Evolutionary conservation across 2,888 invertebrate species (phyloP).

Genomic region (Tricholauxania praeusta): DNA sequence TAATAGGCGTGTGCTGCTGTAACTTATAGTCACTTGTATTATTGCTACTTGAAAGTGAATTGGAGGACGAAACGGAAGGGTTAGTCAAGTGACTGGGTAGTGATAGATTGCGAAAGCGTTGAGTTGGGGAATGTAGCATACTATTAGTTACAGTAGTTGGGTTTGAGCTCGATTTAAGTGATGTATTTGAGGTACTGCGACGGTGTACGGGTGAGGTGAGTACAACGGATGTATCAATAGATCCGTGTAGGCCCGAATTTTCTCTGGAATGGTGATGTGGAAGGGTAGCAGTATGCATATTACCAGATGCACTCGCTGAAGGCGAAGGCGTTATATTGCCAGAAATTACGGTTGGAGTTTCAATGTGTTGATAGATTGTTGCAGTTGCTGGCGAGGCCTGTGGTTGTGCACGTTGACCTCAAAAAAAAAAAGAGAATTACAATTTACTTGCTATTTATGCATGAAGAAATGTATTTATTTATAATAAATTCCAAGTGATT

Average conservation of each 20-base stretch:
- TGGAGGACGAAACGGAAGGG: constrained; percentile 49
- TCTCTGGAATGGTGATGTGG: constrained; percentile 44
- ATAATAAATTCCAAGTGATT: not conserved
- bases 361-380: constrained; percentile 64
- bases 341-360: constrained; percentile 53
- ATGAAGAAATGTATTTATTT: not conserved
- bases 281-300: constrained; percentile 8
- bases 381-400: constrained; percentile 67
- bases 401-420: constrained; percentile 68
- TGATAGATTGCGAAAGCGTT: constrained; percentile 66
- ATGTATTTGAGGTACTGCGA: constrained; percentile 62
- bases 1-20: constrained; percentile 62
- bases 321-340: constrained; percentile 27
- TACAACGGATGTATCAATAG: constrained; percentile 52
- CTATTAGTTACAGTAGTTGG: constrained; percentile 13
- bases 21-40: constrained; percentile 51
- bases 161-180: constrained; percentile 48
- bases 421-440: not conserved
- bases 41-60: constrained; percentile 42
- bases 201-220: constrained; percentile 62
- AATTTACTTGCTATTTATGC: too few relatives aligned
- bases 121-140: constrained; percentile 54
- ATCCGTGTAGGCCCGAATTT: constrained; percentile 45
- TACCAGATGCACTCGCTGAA: constrained; percentile 2
- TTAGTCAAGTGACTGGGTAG: constrained; percentile 60